These are phyloP conservation scores for Lathamus discolor DNA, from an alignment of 2,113 vertebrate species.

Conservation along the genomic window DNA sequence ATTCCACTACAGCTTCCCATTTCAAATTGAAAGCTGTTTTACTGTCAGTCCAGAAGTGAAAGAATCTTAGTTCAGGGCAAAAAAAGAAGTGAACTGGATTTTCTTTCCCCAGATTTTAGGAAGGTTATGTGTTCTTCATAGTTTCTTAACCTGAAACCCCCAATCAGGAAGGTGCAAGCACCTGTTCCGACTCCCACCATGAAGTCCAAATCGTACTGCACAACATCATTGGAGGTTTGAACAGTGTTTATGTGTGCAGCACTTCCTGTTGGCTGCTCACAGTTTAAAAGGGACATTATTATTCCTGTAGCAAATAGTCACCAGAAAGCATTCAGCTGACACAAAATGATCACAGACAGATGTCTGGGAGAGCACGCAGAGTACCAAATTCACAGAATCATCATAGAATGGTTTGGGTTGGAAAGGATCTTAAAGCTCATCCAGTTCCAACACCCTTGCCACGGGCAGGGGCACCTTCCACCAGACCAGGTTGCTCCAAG, in stretches of 20 bases:
- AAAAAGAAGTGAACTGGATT: neutral
- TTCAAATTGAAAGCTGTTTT: neutral
- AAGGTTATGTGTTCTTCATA: rapidly evolving
- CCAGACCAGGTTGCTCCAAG: neutral
- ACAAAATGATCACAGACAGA: neutral
- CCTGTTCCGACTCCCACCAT: neutral
- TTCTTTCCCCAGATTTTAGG: neutral
- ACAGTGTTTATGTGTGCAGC: neutral
- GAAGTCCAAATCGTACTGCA: neutral
- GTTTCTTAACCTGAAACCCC: neutral
- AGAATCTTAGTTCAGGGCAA: neutral
- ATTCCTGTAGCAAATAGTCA: neutral
- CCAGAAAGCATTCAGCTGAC: neutral
- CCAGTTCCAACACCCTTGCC: neutral
- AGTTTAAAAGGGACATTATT: neutral
- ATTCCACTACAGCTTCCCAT: rapidly evolving
- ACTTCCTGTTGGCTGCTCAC: neutral
- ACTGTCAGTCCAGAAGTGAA: neutral
- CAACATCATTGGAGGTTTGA: neutral
- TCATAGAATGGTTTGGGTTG: neutral
- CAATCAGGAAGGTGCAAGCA: neutral
- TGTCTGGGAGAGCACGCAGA: neutral
- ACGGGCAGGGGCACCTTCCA: neutral
- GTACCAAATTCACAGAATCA: neutral
- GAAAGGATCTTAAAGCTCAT: neutral